Evolutionary conservation across 2,888 invertebrate species (phyloP).

Genomic region (Dryomyza anilis): DNA sequence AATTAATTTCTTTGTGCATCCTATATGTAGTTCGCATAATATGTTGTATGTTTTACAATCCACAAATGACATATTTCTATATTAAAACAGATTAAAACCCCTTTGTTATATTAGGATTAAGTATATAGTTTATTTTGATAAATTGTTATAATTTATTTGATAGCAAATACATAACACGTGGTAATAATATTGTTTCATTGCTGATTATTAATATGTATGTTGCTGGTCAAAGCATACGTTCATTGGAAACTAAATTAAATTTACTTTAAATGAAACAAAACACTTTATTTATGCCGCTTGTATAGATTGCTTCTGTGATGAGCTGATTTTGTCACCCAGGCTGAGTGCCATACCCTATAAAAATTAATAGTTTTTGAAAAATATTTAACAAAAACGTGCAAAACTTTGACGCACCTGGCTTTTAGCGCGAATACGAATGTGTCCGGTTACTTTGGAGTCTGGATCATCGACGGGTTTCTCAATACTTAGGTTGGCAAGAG

Average conservation of each 20-base stretch:
- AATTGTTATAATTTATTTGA: slow-evolving; percentile 5
- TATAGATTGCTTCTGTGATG: slow-evolving; percentile 76
- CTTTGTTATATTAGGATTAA: neutral
- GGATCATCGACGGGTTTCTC: slow-evolving; percentile 91
- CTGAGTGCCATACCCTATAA: slow-evolving; percentile 96
- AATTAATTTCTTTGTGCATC: no score
- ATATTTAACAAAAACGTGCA: neutral
- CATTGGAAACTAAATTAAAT: neutral
- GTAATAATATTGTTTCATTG: no score
- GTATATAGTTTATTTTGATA: neutral
- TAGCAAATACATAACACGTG: neutral
- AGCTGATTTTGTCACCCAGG: slow-evolving; percentile 97
- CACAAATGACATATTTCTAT: neutral
- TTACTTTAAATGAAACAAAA: neutral
- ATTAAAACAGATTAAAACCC: neutral
- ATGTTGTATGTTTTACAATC: no score
- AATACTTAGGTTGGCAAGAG: slow-evolving; percentile 97
- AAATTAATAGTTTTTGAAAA: neutral
- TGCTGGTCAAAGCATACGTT: no score
- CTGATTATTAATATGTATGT: no score
- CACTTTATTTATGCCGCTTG: slow-evolving; percentile 56
- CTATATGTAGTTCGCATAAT: no score
- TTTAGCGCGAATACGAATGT: slow-evolving; percentile 97
- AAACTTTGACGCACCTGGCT: slow-evolving; percentile 75
- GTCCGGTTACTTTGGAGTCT: slow-evolving; percentile 89